Conservation (phyloP, 2,113 vertebrate genomes). For the Heteronetta atricapilla region DNA sequence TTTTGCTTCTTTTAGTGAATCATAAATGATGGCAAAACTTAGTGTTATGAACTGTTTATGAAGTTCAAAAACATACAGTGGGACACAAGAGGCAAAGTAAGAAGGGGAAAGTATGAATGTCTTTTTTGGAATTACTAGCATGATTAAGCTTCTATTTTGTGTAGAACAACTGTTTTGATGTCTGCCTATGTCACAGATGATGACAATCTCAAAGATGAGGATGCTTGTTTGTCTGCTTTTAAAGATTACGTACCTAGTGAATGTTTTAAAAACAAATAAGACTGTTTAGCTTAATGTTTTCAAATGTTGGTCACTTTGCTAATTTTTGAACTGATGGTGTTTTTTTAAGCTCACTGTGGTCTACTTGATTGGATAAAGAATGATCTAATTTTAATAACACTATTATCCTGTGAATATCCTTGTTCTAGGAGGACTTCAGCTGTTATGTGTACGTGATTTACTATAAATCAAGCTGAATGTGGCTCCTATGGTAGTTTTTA, state of each 20-base stretch:
- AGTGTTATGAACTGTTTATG: too few relatives aligned
- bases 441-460: not conserved
- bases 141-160: too few relatives aligned
- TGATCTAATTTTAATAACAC: constrained; percentile 1
- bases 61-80: too few relatives aligned
- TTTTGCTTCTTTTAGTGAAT: too few relatives aligned
- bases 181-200: too few relatives aligned
- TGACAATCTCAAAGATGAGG: too few relatives aligned
- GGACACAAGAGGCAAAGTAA: too few relatives aligned
- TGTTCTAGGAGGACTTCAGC: not conserved
- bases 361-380: constrained; percentile 16
- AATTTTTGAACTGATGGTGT: not conserved
- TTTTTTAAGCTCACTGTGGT: constrained; percentile 15
- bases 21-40: too few relatives aligned
- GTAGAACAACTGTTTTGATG: too few relatives aligned
- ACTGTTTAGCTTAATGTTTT: constrained; percentile 31
- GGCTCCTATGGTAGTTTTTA: not conserved
- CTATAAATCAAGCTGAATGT: not conserved
- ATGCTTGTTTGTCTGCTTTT: not conserved
- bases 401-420: not conserved
- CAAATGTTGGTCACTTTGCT: not conserved
- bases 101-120: too few relatives aligned
- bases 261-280: constrained; percentile 20
- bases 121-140: too few relatives aligned
- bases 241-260: not conserved